Conservation (phyloP, 2,797 vertebrate genomes). For the Cyprinella venusta region DNA sequence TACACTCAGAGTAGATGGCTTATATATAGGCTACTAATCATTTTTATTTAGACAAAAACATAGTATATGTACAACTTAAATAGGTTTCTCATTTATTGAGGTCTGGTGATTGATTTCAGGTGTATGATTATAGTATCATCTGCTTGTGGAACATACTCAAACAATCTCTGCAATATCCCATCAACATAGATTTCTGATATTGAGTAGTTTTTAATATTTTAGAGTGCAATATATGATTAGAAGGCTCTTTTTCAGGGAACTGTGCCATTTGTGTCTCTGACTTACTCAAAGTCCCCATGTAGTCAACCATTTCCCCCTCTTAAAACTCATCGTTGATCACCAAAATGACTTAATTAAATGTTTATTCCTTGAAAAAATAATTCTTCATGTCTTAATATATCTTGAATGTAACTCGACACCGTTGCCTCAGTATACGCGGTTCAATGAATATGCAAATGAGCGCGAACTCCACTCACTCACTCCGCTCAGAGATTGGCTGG, state of each 20-base stretch:
- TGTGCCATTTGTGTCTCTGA: conserved; percentile 1
- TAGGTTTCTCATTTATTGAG: background rate
- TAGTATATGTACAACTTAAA: conserved; percentile 25
- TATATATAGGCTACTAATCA: background rate
- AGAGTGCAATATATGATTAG: background rate
- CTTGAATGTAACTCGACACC: too few species aligned
- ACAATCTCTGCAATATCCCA: background rate
- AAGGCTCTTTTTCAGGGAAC: background rate
- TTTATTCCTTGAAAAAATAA: background rate
- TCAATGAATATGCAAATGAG: background rate
- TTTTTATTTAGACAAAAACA: conserved; percentile 37
- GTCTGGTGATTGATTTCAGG: background rate
- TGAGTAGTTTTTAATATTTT: background rate
- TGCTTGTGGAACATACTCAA: background rate
- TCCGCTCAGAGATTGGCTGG: too few species aligned
- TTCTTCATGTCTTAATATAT: too few species aligned
- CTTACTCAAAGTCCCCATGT: too few species aligned
- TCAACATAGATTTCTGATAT: background rate
- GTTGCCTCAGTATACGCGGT: too few species aligned
- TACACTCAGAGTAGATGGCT: background rate
- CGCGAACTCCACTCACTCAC: too few species aligned
- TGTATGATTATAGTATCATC: background rate
- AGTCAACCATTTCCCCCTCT: accelerated
- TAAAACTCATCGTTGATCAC: background rate
- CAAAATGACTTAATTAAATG: background rate